Evolutionary conservation across 2,888 invertebrate species (phyloP), one percentile per base, ranked within the genome.

Genomic region (Ormyrus rosae): DNA sequence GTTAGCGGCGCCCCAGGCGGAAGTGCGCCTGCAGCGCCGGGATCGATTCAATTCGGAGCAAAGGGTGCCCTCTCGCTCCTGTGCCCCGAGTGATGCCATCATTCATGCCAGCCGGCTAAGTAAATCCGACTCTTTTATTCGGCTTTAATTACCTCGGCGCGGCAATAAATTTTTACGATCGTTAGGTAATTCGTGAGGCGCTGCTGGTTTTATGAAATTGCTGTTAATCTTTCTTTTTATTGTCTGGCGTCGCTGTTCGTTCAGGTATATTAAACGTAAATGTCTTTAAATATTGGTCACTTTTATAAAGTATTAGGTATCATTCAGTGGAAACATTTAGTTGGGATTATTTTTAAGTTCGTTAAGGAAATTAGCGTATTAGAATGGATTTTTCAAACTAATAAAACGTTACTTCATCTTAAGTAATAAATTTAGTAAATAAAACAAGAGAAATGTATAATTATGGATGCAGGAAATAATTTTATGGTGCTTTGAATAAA

Each of bases 1-100:
- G 69, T 80, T 73, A 64, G 79, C 74, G 79, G 56, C 73, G 73
- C 70, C 79, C 51, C 46, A 51, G 74, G 74, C 74, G 74, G 79
- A 80, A 69, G 67, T 68, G 60, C 51, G 67, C 50, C 19, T 50
- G 58, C 53, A 34, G 53, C 51, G 50, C 56, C 11, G 1, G 64
- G 69, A 74, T 80, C 70, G 79, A 80, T 80, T 56, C 64, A 74
- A 78, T 68, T 78, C 72, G n/a, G 68, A 51, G 58, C 45, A 48
- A 72, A 67, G 51, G 67, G 68, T 64, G 6, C 61, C 64, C 61
- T 60, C 53, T 55, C 67, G 63, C 61, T 51, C 9, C 60, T 68
- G 61, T 11, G 8, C n/a, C 50, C 46, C 7, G 48, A 55, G 70
- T 70, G 64, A 70, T 56, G 48, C 70, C 48, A n/a, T 64, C 56